A percentile compares a stretch with the other conserved stretches of the same genome.
Evolutionary conservation across 2,113 vertebrate genomes (phyloP).

Genomic region (Aleadryas rufinucha): DNA sequence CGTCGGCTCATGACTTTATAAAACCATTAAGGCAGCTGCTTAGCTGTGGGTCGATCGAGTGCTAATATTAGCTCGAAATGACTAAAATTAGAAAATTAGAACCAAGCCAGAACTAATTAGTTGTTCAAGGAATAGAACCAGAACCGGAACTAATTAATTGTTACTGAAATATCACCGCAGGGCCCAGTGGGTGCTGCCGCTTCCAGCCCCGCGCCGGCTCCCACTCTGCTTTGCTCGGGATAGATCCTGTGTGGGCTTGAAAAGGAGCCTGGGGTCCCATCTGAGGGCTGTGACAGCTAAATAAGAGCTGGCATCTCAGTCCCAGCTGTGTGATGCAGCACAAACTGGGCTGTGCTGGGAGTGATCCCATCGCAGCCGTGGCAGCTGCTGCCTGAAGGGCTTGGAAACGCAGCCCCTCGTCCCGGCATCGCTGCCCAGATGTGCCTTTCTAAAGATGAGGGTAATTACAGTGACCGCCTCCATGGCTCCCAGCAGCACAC

Average conservation of each 20-base stretch:
- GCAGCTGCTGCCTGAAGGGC: not conserved
- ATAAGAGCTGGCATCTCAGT: not conserved
- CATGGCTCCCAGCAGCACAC: not conserved
- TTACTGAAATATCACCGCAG: not conserved
- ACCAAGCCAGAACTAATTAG: constrained; percentile 43
- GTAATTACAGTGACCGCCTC: not conserved
- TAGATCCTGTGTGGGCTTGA: not conserved
- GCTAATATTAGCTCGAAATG: constrained; percentile 44
- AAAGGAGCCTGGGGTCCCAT: not conserved
- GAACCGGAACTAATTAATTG: constrained; percentile 62
- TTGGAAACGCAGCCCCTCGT: accelerated
- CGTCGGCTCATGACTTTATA: not conserved
- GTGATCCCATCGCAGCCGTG: not conserved
- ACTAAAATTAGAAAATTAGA: constrained; percentile 57
- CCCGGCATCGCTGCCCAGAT: accelerated
- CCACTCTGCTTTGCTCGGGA: not conserved
- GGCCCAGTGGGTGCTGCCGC: not conserved
- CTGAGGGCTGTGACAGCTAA: not conserved
- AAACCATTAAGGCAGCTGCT: not conserved
- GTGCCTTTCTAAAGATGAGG: not conserved
- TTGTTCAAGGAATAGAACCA: constrained; percentile 39
- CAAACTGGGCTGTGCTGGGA: not conserved
- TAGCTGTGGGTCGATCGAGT: not conserved
- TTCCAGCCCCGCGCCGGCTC: not conserved
- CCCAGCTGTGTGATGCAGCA: not conserved